These are phyloP conservation scores for Hypanus sabinus DNA, from an alignment of 2,113 vertebrate species.

Conservation along the genomic window DNA sequence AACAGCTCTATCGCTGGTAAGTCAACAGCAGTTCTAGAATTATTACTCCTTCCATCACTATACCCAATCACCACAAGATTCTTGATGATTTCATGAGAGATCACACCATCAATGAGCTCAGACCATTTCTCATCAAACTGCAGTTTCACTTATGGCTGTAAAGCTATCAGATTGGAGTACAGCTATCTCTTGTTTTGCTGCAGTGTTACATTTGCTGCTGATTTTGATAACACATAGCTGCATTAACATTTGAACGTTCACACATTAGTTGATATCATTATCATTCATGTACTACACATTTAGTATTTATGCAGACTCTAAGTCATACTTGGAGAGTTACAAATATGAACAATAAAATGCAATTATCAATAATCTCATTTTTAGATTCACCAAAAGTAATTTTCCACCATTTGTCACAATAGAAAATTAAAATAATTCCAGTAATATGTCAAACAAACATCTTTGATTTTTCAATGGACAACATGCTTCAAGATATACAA, in stretches of 20 bases:
- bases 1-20: constrained; percentile 48
- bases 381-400: not conserved
- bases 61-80: not conserved
- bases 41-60: not conserved
- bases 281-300: not conserved
- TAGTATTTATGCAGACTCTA: not conserved
- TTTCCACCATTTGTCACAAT: not conserved
- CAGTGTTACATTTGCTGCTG: not conserved
- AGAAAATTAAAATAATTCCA: not conserved
- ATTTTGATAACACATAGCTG: too few species aligned
- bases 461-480: not conserved
- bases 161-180: not conserved
- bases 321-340: not conserved
- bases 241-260: not conserved
- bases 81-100: constrained; percentile 42
- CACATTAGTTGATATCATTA: not conserved
- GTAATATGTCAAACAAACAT: not conserved
- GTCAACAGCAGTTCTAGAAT: constrained; percentile 39
- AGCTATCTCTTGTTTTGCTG: not conserved
- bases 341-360: not conserved
- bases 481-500: not conserved
- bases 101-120: constrained; percentile 38
- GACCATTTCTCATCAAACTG: constrained; percentile 1
- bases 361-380: not conserved
- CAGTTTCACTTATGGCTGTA: not conserved